phyloP scores from a whole-genome alignment of 2,888 invertebrate genomes.

The Lasioglossum oenotherae region DNA sequence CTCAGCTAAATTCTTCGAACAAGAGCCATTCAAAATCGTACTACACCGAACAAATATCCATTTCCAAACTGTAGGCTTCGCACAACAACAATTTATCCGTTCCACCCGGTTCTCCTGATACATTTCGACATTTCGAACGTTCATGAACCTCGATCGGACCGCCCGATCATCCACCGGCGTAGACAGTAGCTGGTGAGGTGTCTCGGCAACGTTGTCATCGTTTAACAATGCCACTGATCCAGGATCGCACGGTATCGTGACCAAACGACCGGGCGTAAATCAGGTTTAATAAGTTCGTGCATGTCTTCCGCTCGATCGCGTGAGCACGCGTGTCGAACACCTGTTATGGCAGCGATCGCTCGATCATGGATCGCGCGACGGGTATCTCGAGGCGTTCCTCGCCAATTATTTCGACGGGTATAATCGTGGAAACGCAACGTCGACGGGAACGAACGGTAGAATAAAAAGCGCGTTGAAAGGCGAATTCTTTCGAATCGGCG shows the following conservation, averaged over 20 bases:
- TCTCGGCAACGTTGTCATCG: slow-evolving; percentile 11
- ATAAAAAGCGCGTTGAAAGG: neutral
- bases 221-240: slow-evolving; percentile 19
- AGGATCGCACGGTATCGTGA: slow-evolving; percentile 28
- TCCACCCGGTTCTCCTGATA: neutral
- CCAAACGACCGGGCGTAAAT: slow-evolving; percentile 19
- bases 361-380: neutral
- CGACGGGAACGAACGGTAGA: neutral
- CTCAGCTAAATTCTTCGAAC: neutral
- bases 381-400: neutral
- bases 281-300: slow-evolving; percentile 47
- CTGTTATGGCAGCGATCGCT: slow-evolving; percentile 28
- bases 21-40: neutral
- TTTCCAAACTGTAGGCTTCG: neutral
- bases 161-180: neutral
- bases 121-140: neutral
- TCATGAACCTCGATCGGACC: neutral
- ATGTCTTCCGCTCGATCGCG: slow-evolving; percentile 28
- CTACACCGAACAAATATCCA: neutral
- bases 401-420: neutral
- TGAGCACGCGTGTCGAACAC: slow-evolving; percentile 41
- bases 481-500: neutral
- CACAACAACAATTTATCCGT: neutral
- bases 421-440: neutral
- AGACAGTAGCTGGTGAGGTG: neutral